Conservation (phyloP, 1,140 invertebrate species). For the Thalassaphorura encarpata region DNA sequence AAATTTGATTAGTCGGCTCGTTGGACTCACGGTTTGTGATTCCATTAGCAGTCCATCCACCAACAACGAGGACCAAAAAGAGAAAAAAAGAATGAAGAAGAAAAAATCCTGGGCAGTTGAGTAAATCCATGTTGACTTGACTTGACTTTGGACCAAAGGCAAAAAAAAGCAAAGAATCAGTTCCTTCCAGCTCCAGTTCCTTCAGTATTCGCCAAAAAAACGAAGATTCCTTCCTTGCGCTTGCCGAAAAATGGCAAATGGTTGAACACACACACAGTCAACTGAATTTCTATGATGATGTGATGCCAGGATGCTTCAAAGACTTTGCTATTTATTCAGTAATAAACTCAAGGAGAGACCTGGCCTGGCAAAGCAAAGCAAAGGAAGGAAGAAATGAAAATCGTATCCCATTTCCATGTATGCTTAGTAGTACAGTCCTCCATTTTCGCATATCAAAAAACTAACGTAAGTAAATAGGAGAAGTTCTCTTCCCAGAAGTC, state of each 20-base stretch:
- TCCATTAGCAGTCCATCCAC: constrained; percentile 14
- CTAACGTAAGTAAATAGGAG: too few species aligned
- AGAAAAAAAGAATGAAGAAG: neutral
- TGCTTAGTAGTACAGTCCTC: too few species aligned
- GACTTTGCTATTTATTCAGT: constrained; percentile 2
- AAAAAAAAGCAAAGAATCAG: too few species aligned
- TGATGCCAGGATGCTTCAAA: neutral
- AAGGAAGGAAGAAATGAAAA: constrained; percentile 4
- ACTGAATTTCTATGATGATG: neutral
- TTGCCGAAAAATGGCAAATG: neutral
- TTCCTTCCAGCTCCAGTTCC: too few species aligned
- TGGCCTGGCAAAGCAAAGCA: neutral
- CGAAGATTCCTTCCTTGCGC: neutral
- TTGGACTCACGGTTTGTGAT: constrained; percentile 29
- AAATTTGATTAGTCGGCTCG: constrained; percentile 31
- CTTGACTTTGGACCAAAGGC: constrained; percentile 2
- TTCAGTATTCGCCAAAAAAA: neutral
- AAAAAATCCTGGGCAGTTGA: neutral
- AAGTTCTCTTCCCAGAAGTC: too few species aligned
- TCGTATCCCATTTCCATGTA: too few species aligned
- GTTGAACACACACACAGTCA: neutral
- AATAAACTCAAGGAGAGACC: constrained; percentile 3
- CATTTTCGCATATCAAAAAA: too few species aligned
- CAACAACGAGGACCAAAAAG: neutral
- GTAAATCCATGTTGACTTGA: neutral